Percentiles rank a stretch among this genome's conserved stretches.
Evolutionary conservation across 2,797 vertebrate genomes (phyloP).

Genomic region (Acanthopagrus latus): DNA sequence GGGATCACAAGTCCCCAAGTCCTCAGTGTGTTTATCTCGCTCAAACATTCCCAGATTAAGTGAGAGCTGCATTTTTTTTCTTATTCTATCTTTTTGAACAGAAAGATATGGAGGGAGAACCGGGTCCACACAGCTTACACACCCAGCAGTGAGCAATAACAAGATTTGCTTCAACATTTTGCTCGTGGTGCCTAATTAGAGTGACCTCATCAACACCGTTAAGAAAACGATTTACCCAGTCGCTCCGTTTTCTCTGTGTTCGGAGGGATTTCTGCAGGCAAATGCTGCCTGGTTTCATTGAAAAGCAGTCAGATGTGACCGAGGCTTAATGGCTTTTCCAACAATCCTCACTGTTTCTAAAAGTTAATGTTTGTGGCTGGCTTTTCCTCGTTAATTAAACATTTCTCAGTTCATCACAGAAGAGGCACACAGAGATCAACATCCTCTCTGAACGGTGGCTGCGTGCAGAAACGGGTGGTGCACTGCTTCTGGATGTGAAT

Average conservation of each 20-base stretch:
- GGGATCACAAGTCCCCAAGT: constrained; percentile 60
- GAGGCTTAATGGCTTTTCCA: constrained; percentile 76
- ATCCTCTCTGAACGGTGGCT: constrained; percentile 1
- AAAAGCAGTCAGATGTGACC: constrained; percentile 80
- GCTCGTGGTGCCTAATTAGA: constrained; percentile 49
- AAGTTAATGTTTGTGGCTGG: constrained; percentile 48
- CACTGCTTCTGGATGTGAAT: constrained; percentile 39
- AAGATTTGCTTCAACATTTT: constrained; percentile 54
- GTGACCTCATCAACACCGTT: constrained; percentile 57
- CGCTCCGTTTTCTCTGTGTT: constrained; percentile 30
- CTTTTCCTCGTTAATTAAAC: constrained; percentile 67
- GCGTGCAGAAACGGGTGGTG: background rate
- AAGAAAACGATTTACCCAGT: constrained; percentile 37
- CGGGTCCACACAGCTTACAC: constrained; percentile 27
- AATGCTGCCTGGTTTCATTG: constrained; percentile 65
- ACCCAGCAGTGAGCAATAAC: constrained; percentile 40
- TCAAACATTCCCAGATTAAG: constrained; percentile 62
- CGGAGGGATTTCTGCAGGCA: constrained; percentile 41
- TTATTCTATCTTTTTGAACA: constrained; percentile 16
- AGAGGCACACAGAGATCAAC: constrained; percentile 20
- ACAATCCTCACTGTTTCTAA: constrained; percentile 52
- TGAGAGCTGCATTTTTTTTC: constrained; percentile 6
- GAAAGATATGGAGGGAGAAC: constrained; percentile 20
- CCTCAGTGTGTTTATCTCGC: constrained; percentile 48
- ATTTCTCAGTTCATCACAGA: constrained; percentile 51